Evolutionary conservation across 2,797 vertebrate genomes (phyloP).

Genomic region (Taeniopygia guttata): DNA sequence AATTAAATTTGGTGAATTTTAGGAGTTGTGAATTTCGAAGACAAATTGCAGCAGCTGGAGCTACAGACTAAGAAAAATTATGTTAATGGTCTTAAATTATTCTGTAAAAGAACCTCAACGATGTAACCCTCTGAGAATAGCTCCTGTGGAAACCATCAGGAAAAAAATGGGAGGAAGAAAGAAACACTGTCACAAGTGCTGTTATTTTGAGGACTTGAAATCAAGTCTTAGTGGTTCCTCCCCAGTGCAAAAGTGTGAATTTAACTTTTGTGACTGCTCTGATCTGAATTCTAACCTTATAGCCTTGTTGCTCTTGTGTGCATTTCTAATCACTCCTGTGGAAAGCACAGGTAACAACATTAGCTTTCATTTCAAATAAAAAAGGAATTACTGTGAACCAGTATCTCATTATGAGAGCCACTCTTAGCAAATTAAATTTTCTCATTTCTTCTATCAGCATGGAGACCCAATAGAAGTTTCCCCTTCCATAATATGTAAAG

Average conservation of each 20-base stretch:
- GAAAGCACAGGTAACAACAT: background rate
- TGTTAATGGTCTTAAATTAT: background rate
- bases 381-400: background rate
- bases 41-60: conserved; percentile 13
- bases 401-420: background rate
- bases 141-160: background rate
- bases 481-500: background rate
- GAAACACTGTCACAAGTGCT: background rate
- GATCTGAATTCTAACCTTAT: background rate
- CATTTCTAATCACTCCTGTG: background rate
- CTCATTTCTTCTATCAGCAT: background rate
- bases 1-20: conserved; percentile 66
- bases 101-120: background rate
- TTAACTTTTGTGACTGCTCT: background rate
- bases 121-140: background rate
- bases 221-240: background rate
- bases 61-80: background rate
- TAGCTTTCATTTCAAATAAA: background rate
- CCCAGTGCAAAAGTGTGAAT: background rate
- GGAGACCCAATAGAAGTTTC: background rate
- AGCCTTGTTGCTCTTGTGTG: background rate
- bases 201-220: background rate
- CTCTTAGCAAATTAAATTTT: background rate
- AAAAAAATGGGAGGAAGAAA: background rate
- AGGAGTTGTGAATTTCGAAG: conserved; percentile 10